Evolutionary conservation across 2,113 vertebrate species (phyloP).

Genomic region (Nibea albiflora): DNA sequence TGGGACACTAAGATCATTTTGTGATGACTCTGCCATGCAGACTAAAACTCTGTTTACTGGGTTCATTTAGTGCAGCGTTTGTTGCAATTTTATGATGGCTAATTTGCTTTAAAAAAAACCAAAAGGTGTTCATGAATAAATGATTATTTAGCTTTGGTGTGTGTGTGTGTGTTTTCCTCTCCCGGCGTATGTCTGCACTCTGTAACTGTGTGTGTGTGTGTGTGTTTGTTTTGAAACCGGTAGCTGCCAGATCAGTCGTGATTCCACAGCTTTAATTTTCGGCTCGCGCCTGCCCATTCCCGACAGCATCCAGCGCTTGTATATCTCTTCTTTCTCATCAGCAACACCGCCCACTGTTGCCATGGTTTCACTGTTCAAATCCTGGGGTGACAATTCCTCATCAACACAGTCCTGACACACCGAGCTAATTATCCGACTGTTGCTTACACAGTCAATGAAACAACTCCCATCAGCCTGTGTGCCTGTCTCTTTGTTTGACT

Average conservation of each 20-base stretch:
- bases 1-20: neutral
- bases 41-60: too few relatives aligned
- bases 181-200: neutral
- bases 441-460: conserved; percentile 46
- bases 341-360: conserved; percentile 37
- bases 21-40: too few relatives aligned
- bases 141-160: neutral
- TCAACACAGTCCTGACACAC: conserved; percentile 54
- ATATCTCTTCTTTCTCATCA: conserved; percentile 32
- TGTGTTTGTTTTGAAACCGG: conserved; percentile 42
- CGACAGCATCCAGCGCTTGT: conserved; percentile 12
- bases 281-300: conserved; percentile 12
- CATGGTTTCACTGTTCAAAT: conserved; percentile 63
- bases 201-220: neutral
- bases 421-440: conserved; percentile 47
- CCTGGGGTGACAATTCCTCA: conserved; percentile 57
- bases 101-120: neutral
- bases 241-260: conserved; percentile 18
- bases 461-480: conserved; percentile 13
- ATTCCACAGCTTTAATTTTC: conserved; percentile 39
- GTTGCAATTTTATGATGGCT: neutral
- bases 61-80: conserved; percentile 7
- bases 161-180: neutral
- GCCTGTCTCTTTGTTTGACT: conserved; percentile 15
- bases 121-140: neutral